These are phyloP conservation scores for Chloroceryle aenea DNA, from an alignment of 2,113 vertebrate species.

Conservation along the genomic window DNA sequence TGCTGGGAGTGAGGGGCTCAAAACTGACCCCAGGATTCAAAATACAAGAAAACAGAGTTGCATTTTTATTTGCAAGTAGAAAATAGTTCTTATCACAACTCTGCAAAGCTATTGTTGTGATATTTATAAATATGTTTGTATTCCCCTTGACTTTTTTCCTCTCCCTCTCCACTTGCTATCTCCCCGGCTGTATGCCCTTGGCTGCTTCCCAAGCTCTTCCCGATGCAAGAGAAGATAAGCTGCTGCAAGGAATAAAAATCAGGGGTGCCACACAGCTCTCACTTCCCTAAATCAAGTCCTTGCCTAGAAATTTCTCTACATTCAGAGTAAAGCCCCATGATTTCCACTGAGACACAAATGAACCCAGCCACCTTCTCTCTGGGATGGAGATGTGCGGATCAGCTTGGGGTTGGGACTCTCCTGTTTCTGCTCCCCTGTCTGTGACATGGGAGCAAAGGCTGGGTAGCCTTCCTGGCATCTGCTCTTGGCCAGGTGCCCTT, in stretches of 20 bases:
- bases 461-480: neutral
- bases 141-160: slow-evolving; percentile 69
- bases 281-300: neutral
- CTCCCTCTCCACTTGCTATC: slow-evolving; percentile 36
- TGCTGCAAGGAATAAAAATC: neutral
- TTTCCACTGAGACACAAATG: neutral
- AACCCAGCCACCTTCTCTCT: neutral
- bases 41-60: neutral
- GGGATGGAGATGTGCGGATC: neutral
- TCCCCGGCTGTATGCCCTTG: slow-evolving; percentile 52
- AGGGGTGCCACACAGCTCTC: neutral
- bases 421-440: neutral
- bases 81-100: slow-evolving; percentile 54
- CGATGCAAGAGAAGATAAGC: slow-evolving; percentile 37
- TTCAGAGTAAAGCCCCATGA: accelerated
- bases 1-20: neutral
- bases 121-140: slow-evolving; percentile 55
- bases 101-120: slow-evolving; percentile 57
- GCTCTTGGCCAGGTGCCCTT: slow-evolving; percentile 15
- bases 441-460: neutral
- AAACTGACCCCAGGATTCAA: neutral
- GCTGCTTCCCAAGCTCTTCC: slow-evolving; percentile 46
- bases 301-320: neutral
- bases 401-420: accelerated
- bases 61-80: neutral